Percentiles rank a stretch among this genome's conserved stretches.
Conservation (phyloP, 2,113 vertebrate species). For the Probosciger aterrimus region DNA sequence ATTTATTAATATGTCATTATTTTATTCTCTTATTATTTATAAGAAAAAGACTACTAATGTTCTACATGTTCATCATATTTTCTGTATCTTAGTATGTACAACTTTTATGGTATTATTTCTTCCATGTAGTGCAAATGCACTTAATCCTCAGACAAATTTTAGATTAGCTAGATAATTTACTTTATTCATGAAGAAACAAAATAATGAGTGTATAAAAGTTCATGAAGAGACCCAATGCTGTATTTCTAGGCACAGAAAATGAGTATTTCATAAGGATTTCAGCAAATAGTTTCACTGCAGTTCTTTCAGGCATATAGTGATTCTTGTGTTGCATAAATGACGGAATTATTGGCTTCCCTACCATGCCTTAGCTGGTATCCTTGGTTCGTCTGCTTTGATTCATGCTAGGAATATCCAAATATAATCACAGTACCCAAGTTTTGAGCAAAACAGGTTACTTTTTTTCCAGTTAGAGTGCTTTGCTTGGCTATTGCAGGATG, state of each 20-base stretch:
- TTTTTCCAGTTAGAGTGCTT: not conserved
- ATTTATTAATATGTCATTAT: not conserved
- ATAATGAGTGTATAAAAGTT: not conserved
- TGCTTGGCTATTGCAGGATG: not conserved
- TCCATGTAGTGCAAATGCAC: not conserved
- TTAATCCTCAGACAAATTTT: not conserved
- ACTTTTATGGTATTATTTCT: not conserved
- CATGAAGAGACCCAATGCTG: not conserved
- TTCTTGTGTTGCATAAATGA: not conserved
- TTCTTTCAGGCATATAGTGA: not conserved
- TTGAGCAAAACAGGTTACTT: not conserved
- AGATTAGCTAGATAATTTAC: not conserved
- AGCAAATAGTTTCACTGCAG: not conserved
- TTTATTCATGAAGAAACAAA: not conserved
- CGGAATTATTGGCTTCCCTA: not conserved
- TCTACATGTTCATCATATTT: not conserved
- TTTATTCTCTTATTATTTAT: not conserved
- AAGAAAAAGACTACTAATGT: not conserved
- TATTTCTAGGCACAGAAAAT: not conserved
- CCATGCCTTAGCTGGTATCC: not conserved
- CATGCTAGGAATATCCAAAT: not conserved
- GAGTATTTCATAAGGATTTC: not conserved
- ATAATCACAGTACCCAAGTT: not conserved
- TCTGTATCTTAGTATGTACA: not conserved
- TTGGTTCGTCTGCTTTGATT: not conserved